Percentiles rank a stretch among this genome's conserved stretches.
Evolutionary conservation across 2,113 vertebrate species (phyloP).

Genomic region (Petromus typicus): DNA sequence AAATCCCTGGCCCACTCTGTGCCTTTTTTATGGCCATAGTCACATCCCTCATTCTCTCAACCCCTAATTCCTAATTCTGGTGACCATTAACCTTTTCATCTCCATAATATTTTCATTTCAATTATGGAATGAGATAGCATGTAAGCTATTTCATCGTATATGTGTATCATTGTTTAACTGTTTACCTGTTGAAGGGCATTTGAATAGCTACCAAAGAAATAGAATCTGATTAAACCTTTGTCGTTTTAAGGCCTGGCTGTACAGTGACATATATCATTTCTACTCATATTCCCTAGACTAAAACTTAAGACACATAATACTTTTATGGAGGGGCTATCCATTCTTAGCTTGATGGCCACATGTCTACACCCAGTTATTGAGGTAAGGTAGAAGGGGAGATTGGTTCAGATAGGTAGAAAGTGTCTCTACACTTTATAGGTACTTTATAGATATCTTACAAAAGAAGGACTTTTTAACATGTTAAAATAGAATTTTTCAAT

Average conservation of each 20-base stretch:
- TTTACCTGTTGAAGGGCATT: background rate
- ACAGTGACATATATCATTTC: background rate
- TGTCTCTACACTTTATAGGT: background rate
- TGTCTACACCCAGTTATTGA: background rate
- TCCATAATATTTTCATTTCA: conserved; percentile 43
- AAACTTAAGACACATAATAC: background rate
- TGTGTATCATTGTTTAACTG: background rate
- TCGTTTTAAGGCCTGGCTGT: background rate
- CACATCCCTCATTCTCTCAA: background rate
- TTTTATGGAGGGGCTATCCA: background rate
- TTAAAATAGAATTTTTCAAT: conserved; percentile 6
- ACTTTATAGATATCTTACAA: background rate
- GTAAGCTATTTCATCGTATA: background rate
- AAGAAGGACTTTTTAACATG: background rate
- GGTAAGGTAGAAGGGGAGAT: background rate
- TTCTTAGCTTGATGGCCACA: background rate
- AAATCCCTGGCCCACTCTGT: background rate
- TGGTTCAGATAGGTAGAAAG: background rate
- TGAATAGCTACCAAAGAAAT: background rate
- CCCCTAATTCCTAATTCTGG: background rate
- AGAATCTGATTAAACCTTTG: background rate
- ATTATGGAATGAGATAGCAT: background rate
- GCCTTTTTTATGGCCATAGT: background rate
- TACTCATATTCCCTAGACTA: background rate
- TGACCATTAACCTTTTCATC: background rate